phyloP scores from a whole-genome alignment of 2,888 invertebrate species.

The Lypha dubia region DNA sequence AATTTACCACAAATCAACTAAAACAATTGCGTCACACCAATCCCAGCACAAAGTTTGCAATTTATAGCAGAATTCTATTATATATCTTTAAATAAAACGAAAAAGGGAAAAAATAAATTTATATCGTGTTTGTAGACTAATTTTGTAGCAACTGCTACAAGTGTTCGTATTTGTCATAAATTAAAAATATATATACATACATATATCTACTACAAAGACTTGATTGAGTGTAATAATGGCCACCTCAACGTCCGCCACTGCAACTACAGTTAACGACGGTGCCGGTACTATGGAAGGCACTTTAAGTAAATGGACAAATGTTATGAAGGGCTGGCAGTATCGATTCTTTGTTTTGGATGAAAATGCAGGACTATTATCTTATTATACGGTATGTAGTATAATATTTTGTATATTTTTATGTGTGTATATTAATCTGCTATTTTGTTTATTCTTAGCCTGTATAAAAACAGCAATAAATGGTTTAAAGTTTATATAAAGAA shows the following conservation, averaged over 20 bases:
- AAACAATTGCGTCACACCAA: conserved; percentile 57
- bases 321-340: conserved; percentile 96
- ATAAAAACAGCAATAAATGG: not conserved
- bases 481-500: not conserved
- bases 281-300: conserved; percentile 81
- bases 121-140: not conserved
- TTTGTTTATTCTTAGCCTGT: not conserved
- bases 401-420: not conserved
- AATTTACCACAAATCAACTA: conserved; percentile 31
- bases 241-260: conserved; percentile 33
- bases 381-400: conserved; percentile 94
- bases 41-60: conserved; percentile 29
- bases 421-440: not conserved
- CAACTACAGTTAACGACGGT: conserved; percentile 32
- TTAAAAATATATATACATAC: not conserved
- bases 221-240: conserved; percentile 46
- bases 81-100: conserved; percentile 43
- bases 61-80: conserved; percentile 53
- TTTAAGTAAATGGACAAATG: conserved; percentile 83
- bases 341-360: conserved; percentile 99
- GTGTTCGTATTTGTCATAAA: not conserved
- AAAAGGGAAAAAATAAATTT: conserved; percentile 2
- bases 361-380: conserved; percentile 96
- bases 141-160: conserved; percentile 11
- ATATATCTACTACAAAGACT: not conserved